A percentile compares a stretch with the other conserved stretches of the same genome.
Evolutionary conservation across 2,113 vertebrate genomes (phyloP).

Genomic region (Pachypanchax playfairii): DNA sequence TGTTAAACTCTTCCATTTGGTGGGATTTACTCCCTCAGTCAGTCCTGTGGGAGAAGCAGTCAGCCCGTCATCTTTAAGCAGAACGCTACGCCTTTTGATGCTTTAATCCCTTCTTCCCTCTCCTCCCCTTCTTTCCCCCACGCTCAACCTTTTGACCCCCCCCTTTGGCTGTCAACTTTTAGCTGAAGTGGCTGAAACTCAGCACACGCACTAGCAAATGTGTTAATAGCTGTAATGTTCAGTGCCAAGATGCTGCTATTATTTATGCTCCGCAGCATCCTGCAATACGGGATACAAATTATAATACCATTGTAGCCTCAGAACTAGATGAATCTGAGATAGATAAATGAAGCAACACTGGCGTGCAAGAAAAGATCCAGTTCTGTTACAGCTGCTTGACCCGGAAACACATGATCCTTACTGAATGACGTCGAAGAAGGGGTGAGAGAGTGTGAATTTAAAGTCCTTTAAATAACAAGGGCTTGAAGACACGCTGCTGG

Average conservation of each 20-base stretch:
- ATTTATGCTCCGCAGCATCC: background rate
- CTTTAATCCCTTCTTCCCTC: conserved; percentile 66
- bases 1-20: conserved; percentile 68
- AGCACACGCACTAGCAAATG: conserved; percentile 10
- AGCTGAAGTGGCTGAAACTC: conserved; percentile 60
- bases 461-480: conserved; percentile 45
- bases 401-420: conserved; percentile 63
- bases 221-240: conserved; percentile 36
- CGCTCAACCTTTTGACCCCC: no score
- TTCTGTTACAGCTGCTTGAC: conserved; percentile 65
- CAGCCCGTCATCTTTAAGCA: conserved; percentile 59
- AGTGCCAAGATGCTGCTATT: no score
- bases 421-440: no score
- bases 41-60: conserved; percentile 64
- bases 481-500: background rate
- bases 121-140: conserved; percentile 11
- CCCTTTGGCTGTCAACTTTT: conserved; percentile 60
- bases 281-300: no score
- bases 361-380: conserved; percentile 54
- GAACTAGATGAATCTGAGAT: no score
- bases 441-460: no score
- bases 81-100: conserved; percentile 66
- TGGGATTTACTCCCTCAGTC: conserved; percentile 66
- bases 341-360: no score
- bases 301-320: no score